Conservation (phyloP, 1,140 invertebrate species). For the Ectropis grisescens region DNA sequence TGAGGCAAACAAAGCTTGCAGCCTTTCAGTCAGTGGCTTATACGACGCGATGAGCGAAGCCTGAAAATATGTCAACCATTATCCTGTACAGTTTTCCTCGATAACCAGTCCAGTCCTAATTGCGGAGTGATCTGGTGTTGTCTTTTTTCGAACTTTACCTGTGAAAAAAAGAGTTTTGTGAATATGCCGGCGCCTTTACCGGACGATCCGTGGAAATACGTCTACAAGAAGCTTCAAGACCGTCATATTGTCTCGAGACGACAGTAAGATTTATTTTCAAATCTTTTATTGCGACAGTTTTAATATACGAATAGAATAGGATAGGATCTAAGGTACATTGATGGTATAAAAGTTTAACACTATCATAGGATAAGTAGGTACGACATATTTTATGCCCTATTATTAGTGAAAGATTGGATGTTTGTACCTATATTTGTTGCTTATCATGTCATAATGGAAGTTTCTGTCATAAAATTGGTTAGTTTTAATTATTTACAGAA, state of each 20-base stretch:
- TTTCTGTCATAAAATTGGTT: too few species aligned
- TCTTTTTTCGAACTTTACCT: background rate
- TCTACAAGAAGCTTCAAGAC: conserved; percentile 48
- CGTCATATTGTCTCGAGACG: conserved; percentile 42
- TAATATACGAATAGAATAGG: too few species aligned
- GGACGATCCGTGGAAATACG: conserved; percentile 46
- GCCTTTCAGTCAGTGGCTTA: conserved; percentile 23
- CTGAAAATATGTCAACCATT: conserved; percentile 33
- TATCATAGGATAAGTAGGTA: too few species aligned
- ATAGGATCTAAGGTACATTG: too few species aligned
- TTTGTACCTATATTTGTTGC: too few species aligned
- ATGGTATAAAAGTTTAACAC: too few species aligned
- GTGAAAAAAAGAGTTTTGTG: conserved; percentile 1
- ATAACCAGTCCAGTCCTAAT: background rate
- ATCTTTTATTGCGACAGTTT: too few species aligned
- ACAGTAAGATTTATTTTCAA: conserved; percentile 30
- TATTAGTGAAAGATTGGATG: too few species aligned
- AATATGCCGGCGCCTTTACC: conserved; percentile 25
- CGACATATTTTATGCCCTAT: too few species aligned
- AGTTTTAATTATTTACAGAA: too few species aligned
- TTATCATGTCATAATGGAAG: too few species aligned
- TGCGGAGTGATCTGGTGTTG: background rate
- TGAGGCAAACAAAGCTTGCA: conserved; percentile 38
- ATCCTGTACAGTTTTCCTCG: background rate
- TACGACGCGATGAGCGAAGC: conserved; percentile 24